Conservation (phyloP, 2,888 invertebrate genomes). For the Cryptops parisi region DNA sequence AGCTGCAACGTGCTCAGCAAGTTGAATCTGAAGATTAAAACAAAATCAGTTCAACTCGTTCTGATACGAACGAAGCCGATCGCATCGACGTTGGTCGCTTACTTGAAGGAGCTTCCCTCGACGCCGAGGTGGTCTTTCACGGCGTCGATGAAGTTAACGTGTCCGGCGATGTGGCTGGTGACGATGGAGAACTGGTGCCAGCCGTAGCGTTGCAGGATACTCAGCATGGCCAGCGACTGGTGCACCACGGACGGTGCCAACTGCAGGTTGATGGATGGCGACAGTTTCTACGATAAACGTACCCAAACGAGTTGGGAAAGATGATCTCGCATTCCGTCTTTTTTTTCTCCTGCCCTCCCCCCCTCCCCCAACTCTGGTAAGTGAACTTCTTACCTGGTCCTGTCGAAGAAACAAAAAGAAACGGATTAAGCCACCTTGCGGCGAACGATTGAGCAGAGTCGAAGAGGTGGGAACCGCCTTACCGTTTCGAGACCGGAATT, state of each 20-base stretch:
- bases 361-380: too few relatives aligned
- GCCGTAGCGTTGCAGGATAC: slow-evolving; percentile 45
- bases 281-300: slow-evolving; percentile 4
- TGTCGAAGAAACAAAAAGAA: too few relatives aligned
- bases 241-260: slow-evolving; percentile 12
- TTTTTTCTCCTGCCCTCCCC: too few relatives aligned
- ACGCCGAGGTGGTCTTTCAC: slow-evolving; percentile 62
- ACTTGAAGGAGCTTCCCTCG: slow-evolving; percentile 31
- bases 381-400: too few relatives aligned
- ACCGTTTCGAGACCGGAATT: slow-evolving; percentile 67
- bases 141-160: slow-evolving; percentile 90
- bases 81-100: too few relatives aligned
- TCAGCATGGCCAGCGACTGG: slow-evolving; percentile 11
- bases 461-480: too few relatives aligned
- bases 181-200: slow-evolving; percentile 94
- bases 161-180: slow-evolving; percentile 74
- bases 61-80: too few relatives aligned
- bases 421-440: too few relatives aligned
- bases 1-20: slow-evolving; percentile 21
- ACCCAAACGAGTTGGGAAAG: background rate
- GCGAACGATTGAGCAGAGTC: too few relatives aligned
- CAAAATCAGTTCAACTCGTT: too few relatives aligned
- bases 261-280: slow-evolving; percentile 6
- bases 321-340: too few relatives aligned
- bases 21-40: slow-evolving; percentile 17